Evolutionary conservation across 2,888 invertebrate genomes (phyloP), one percentile per base, ranked within the genome.

Genomic region (Trichogramma evanescens): DNA sequence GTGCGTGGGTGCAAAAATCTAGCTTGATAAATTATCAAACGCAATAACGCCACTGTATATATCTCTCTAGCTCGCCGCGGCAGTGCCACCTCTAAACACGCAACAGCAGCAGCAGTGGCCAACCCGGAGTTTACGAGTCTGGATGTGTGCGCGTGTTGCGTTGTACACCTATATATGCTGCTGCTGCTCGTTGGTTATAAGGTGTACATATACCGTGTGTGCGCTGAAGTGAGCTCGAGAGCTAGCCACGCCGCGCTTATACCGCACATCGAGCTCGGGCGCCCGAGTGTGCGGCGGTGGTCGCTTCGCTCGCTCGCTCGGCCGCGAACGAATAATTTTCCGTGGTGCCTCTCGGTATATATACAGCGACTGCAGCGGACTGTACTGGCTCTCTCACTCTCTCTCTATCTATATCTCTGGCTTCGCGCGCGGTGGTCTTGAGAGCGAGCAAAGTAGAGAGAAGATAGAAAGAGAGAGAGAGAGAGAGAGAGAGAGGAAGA

Each of bases 11-110:
- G 26, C 26, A 26, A 40, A 49, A 42, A 50, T 54, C 50, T 50
- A 6, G 43, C 49, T 60, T 60, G 52, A 56, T 60, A 60, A 60
- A 60, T 60, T 60, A 43, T 48, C 48, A 46, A 60, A 56, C 56
- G 52, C 52, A 60, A 48, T 56, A 56, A 60, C 55, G 55, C 51
- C 26, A 26, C 26, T 26, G 26, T 26, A 26, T 26, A 26, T 26
- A 26, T 26, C 26, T 26, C 26, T 52, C 38, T 51, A 50, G 40
- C 39, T 9, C 13, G n/a, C 42, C 6, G 52, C 13, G 46, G 6
- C n/a, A 38, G 6, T 9, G 45, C 57, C 51, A 58, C 41, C 48
- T 54, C 50, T 44, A 50, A 26, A 26, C 26, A 26, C 26, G 26
- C 26, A 13, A 13, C 13, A 13, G 13, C 13, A 26, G 26, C 26